phyloP scores from a whole-genome alignment of 2,113 vertebrate species.

The Seriola aureovittata region DNA sequence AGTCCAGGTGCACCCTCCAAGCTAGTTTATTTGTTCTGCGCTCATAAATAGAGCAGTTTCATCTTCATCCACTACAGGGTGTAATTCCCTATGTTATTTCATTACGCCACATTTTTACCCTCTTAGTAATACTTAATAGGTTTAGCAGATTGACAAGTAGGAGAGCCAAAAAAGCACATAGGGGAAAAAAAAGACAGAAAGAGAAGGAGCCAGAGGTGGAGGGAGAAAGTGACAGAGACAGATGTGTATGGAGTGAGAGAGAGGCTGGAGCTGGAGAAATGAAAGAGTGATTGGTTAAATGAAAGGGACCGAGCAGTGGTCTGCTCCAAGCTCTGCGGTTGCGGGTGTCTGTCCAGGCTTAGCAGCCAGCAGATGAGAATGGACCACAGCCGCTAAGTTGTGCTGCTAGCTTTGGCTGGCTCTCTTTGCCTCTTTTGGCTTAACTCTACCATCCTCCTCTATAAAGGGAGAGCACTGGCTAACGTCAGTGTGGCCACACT shows the following conservation, averaged over 20 bases:
- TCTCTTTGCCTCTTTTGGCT: slow-evolving; percentile 55
- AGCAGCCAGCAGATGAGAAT: slow-evolving; percentile 57
- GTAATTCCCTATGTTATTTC: slow-evolving; percentile 60
- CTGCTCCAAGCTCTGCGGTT: slow-evolving; percentile 66
- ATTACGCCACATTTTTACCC: slow-evolving; percentile 57
- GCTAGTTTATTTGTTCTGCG: slow-evolving; percentile 58
- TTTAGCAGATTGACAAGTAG: slow-evolving; percentile 62
- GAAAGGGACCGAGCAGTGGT: slow-evolving; percentile 57
- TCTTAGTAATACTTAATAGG: slow-evolving; percentile 60
- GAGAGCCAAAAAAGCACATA: slow-evolving; percentile 20
- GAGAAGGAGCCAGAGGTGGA: slow-evolving; percentile 61
- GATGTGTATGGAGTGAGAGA: slow-evolving; percentile 43
- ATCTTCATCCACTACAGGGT: slow-evolving; percentile 54
- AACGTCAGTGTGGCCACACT: slow-evolving; percentile 60
- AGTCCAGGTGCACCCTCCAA: slow-evolving; percentile 45
- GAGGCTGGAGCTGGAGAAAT: slow-evolving; percentile 45
- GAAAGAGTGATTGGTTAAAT: slow-evolving; percentile 68
- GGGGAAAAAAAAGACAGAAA: slow-evolving; percentile 46
- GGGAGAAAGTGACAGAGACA: slow-evolving; percentile 62
- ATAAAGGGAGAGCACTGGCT: slow-evolving; percentile 54
- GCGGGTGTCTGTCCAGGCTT: slow-evolving; percentile 71
- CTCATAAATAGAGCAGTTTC: slow-evolving; percentile 59
- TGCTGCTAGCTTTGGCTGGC: slow-evolving; percentile 61
- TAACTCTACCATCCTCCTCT: slow-evolving; percentile 24
- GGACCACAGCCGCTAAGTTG: slow-evolving; percentile 50